phyloP scores from a whole-genome alignment of 2,888 invertebrate genomes.

The Cryptophagus acutangulus region DNA sequence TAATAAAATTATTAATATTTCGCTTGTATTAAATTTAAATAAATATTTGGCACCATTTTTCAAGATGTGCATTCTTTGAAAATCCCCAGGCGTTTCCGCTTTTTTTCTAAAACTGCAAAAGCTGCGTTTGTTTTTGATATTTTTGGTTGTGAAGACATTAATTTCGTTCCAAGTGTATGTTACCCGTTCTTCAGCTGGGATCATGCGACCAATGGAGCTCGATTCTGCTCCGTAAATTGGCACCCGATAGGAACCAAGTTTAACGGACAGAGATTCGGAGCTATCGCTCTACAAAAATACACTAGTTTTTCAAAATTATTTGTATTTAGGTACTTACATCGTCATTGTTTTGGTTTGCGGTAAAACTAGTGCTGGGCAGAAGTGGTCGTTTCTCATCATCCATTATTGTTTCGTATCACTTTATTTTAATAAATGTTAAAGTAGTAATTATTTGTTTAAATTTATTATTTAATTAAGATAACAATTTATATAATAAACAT shows the following conservation, averaged over 20 bases:
- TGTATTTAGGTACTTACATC: conserved; percentile 13
- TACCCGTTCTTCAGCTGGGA: conserved; percentile 46
- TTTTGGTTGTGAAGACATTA: conserved; percentile 60
- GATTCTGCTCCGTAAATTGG: conserved; percentile 29
- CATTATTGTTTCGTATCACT: no score
- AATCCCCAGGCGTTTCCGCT: conserved; percentile 33
- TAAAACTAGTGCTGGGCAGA: conserved; percentile 4
- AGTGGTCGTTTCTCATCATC: conserved; percentile 11
- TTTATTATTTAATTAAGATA: no score
- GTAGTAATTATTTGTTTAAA: no score
- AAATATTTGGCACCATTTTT: conserved; percentile 58
- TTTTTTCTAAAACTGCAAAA: conserved; percentile 20
- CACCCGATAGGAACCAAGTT: conserved; percentile 15
- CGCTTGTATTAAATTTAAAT: neutral
- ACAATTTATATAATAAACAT: no score
- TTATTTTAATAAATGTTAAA: no score
- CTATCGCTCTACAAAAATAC: conserved; percentile 15
- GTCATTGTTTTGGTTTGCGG: conserved; percentile 5
- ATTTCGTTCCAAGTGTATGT: conserved; percentile 77
- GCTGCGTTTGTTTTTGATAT: conserved; percentile 13
- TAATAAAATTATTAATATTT: conserved; percentile 4
- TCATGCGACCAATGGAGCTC: conserved; percentile 16
- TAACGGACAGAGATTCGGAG: conserved; percentile 14
- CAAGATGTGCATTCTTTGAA: conserved; percentile 61
- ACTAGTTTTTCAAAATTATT: neutral